Conservation (phyloP, 2,113 vertebrate species). For the Tetrao urogallus region DNA sequence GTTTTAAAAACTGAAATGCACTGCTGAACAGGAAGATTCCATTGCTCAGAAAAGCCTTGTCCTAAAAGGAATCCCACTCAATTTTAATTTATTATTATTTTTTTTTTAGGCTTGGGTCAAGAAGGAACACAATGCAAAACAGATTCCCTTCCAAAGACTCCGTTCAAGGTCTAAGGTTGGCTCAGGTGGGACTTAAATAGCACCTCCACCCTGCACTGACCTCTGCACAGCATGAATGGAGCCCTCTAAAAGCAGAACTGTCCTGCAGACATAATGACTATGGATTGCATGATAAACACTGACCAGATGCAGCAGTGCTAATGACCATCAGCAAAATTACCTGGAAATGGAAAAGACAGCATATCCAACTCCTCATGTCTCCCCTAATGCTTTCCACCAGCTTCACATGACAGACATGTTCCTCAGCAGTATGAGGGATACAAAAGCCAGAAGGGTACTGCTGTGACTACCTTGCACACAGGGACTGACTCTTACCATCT, state of each 20-base stretch:
- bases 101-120: neutral
- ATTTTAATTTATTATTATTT: neutral
- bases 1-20: neutral
- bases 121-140: neutral
- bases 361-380: neutral
- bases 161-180: neutral
- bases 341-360: neutral
- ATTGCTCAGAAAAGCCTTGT: neutral
- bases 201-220: neutral
- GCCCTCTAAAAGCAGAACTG: neutral
- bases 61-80: neutral
- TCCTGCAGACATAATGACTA: neutral
- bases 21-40: neutral
- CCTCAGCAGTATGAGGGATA: fast-evolving
- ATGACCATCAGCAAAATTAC: neutral
- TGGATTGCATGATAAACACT: neutral
- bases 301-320: neutral
- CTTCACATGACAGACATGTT: neutral
- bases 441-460: neutral
- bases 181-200: neutral
- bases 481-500: conserved; percentile 87
- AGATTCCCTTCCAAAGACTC: neutral
- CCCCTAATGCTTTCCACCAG: neutral
- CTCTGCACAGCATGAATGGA: neutral
- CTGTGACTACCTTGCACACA: neutral